Conservation (phyloP, 2,113 vertebrate species). For the Xiphophorus couchianus region DNA sequence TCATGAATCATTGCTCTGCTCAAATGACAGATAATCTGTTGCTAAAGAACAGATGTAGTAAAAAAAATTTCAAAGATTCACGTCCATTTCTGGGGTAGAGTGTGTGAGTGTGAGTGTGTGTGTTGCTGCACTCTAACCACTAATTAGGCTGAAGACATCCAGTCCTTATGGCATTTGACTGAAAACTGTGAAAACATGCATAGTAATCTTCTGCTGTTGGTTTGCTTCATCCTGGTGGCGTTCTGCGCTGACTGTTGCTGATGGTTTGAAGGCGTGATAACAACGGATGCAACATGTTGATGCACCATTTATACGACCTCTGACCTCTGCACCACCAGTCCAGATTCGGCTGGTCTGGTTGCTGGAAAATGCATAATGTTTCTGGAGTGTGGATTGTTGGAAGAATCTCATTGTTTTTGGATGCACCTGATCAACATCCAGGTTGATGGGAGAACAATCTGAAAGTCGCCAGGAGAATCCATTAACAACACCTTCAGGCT, state of each 20-base stretch:
- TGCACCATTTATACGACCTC: background rate
- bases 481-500: background rate
- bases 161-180: constrained; percentile 52
- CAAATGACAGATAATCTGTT: too few relatives aligned
- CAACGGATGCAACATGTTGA: constrained; percentile 6
- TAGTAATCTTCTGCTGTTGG: constrained; percentile 40
- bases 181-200: constrained; percentile 46
- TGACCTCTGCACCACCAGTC: background rate
- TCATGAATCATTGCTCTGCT: too few relatives aligned
- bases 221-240: constrained; percentile 26
- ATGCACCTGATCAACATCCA: too few relatives aligned
- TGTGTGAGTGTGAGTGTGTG: constrained; percentile 14
- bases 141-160: constrained; percentile 60
- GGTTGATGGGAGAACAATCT: background rate
- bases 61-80: constrained; percentile 16
- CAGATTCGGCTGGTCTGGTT: background rate
- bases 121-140: constrained; percentile 41
- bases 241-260: constrained; percentile 12
- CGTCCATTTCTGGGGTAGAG: constrained; percentile 35
- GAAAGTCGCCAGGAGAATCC: background rate
- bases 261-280: constrained; percentile 14
- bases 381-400: background rate
- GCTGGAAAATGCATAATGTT: background rate
- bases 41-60: constrained; percentile 41
- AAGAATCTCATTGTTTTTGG: background rate